Evolutionary conservation across 2,797 vertebrate genomes (phyloP).

Genomic region (Esox masquinongy): DNA sequence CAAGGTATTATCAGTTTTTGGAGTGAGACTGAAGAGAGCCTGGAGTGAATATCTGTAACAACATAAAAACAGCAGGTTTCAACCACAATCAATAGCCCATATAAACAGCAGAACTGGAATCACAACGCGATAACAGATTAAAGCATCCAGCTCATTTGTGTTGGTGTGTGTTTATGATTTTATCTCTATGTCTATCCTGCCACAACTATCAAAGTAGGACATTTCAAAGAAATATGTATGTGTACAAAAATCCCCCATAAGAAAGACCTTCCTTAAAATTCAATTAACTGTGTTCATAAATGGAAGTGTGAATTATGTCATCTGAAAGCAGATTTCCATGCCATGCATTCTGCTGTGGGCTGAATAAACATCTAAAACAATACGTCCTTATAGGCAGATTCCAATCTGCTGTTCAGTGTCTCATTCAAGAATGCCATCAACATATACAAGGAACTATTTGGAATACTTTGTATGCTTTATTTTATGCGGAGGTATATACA

Average conservation of each 20-base stretch:
- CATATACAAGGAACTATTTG: constrained; percentile 50
- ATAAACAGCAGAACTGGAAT: constrained; percentile 77
- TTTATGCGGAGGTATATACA: constrained; percentile 27
- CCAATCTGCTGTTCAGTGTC: constrained; percentile 39
- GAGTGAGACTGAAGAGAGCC: constrained; percentile 82
- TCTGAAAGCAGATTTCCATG: constrained; percentile 70
- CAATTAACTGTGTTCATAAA: constrained; percentile 72
- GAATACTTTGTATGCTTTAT: constrained; percentile 42
- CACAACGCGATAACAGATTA: constrained; percentile 90
- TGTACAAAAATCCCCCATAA: constrained; percentile 48
- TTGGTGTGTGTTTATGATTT: constrained; percentile 86
- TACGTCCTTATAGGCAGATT: constrained; percentile 63
- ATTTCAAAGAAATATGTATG: constrained; percentile 87
- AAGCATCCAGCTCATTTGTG: constrained; percentile 89
- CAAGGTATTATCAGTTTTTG: constrained; percentile 88
- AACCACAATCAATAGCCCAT: constrained; percentile 88
- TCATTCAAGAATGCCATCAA: constrained; percentile 56
- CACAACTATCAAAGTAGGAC: constrained; percentile 86
- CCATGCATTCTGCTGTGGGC: constrained; percentile 43
- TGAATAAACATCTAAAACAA: constrained; percentile 66
- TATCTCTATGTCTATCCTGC: constrained; percentile 87
- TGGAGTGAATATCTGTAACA: constrained; percentile 89
- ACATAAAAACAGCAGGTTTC: constrained; percentile 92
- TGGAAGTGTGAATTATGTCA: constrained; percentile 68
- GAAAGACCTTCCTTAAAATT: constrained; percentile 69